These are phyloP conservation scores for Platorchestia sp. DNA, from an alignment of 1,140 invertebrate species.

Conservation along the genomic window DNA sequence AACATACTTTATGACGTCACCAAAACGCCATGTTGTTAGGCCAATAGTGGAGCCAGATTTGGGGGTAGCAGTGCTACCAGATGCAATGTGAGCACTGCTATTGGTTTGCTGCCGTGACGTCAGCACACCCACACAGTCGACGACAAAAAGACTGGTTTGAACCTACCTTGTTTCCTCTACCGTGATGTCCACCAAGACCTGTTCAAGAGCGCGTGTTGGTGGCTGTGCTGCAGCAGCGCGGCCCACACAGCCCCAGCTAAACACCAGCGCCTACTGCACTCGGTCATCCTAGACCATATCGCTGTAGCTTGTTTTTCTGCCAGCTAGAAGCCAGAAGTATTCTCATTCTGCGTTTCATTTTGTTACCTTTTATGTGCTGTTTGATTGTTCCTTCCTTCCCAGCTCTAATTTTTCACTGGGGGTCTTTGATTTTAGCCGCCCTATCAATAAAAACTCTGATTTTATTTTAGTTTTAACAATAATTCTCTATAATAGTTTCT, in stretches of 20 bases:
- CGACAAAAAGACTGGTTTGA: no score
- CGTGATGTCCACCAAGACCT: neutral
- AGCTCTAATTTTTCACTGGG: neutral
- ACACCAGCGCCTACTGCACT: neutral
- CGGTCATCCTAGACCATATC: neutral
- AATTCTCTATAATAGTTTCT: no score
- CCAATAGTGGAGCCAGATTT: no score
- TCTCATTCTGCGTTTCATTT: neutral
- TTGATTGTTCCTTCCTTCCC: neutral
- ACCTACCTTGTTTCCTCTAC: no score
- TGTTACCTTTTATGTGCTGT: neutral
- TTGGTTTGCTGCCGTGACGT: no score
- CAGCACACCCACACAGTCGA: no score
- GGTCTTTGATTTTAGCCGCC: neutral
- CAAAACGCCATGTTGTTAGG: no score
- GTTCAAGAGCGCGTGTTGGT: neutral
- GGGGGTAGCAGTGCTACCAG: no score
- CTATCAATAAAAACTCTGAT: no score
- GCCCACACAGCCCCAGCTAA: neutral
- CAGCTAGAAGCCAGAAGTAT: neutral
- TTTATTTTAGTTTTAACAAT: no score
- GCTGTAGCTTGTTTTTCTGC: neutral
- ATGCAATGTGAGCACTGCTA: no score
- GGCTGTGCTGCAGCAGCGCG: neutral
- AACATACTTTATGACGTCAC: no score